Percentiles rank a stretch among this genome's conserved stretches.
Conservation (phyloP, 2,888 invertebrate genomes). For the Xanthia icteritia region DNA sequence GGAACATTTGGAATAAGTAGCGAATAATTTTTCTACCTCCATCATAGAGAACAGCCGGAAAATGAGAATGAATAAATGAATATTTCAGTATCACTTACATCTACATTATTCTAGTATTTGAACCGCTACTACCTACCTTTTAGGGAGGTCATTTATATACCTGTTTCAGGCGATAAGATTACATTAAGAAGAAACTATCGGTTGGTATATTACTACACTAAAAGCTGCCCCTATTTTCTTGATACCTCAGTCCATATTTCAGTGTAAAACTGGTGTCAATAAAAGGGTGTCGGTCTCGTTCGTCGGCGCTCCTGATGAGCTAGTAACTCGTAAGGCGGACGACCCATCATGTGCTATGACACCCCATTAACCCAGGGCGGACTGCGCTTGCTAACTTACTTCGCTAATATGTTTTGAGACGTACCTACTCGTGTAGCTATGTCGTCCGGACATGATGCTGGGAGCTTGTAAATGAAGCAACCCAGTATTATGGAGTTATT, state of each 20-base stretch:
- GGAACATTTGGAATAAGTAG: conserved; percentile 66
- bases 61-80: conserved; percentile 71
- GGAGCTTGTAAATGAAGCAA: conserved; percentile 75
- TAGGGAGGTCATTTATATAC: conserved; percentile 46
- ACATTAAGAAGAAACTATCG: conserved; percentile 27
- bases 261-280: conserved; percentile 82
- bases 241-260: conserved; percentile 74
- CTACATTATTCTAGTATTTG: conserved; percentile 64
- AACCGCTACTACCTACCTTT: conserved; percentile 50
- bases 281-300: conserved; percentile 75
- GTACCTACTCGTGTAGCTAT: conserved; percentile 49
- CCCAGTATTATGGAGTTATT: conserved; percentile 60
- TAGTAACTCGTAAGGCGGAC: conserved; percentile 80
- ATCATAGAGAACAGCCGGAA: conserved; percentile 68
- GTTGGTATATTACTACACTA: conserved; percentile 15
- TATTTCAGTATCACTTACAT: conserved; percentile 66
- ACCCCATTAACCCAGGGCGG: conserved; percentile 86
- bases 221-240: conserved; percentile 56
- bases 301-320: conserved; percentile 81
- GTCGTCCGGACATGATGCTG: conserved; percentile 70
- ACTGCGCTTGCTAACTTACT: conserved; percentile 83
- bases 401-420: conserved; percentile 83
- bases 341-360: conserved; percentile 88
- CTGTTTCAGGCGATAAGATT: conserved; percentile 35
- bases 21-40: conserved; percentile 69